phyloP scores from a whole-genome alignment of 1,140 invertebrate genomes.

The Neoseiulus cucumeris region DNA sequence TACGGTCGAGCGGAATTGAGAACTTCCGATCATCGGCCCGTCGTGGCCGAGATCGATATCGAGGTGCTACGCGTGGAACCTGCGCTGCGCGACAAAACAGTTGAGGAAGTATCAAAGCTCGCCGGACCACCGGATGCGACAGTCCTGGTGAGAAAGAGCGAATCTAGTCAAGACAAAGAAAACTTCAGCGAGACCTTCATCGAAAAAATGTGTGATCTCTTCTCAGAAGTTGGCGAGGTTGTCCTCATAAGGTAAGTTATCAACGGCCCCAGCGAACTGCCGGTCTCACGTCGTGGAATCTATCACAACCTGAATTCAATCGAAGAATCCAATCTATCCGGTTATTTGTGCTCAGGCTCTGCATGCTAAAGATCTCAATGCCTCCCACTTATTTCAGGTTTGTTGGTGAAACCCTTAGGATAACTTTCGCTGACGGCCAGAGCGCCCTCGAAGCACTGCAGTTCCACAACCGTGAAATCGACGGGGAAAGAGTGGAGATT shows the following conservation, averaged over 20 bases:
- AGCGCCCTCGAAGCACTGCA: conserved; percentile 51
- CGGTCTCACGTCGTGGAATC: no score
- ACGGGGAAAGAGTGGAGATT: conserved; percentile 44
- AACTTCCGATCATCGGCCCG: conserved; percentile 88
- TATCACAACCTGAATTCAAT: no score
- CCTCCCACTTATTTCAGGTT: conserved; percentile 39
- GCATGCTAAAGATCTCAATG: no score
- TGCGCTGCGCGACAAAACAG: conserved; percentile 46
- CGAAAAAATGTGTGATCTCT: conserved; percentile 43
- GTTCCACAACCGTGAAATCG: conserved; percentile 36
- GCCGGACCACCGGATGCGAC: conserved; percentile 89
- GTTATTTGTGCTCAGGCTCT: no score
- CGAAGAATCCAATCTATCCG: no score
- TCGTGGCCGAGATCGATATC: conserved; percentile 69
- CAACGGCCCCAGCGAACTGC: no score
- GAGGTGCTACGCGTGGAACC: conserved; percentile 58
- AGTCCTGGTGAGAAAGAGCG: conserved; percentile 47
- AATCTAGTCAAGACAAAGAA: conserved; percentile 14
- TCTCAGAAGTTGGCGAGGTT: conserved; percentile 53
- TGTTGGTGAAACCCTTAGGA: conserved; percentile 65
- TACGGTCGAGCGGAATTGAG: conserved; percentile 86
- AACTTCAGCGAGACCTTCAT: conserved; percentile 48
- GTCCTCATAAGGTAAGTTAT: conserved; percentile 40
- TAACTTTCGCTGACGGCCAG: conserved; percentile 67
- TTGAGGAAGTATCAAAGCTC: conserved; percentile 60